Evolutionary conservation across 2,888 invertebrate species (phyloP).

Genomic region (Phytoseiulus persimilis): DNA sequence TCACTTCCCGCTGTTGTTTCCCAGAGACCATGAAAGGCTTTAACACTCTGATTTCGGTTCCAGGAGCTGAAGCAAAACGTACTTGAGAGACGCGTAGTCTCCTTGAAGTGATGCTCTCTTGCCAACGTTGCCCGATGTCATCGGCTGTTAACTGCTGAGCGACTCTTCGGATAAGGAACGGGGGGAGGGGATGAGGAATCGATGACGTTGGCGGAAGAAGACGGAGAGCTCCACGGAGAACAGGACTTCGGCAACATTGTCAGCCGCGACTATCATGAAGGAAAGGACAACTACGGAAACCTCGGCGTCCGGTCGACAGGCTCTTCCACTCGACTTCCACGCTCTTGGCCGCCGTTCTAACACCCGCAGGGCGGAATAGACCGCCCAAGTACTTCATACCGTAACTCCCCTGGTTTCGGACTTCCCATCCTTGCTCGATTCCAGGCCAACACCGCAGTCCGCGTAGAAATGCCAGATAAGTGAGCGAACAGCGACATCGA

Average conservation of each 20-base stretch:
- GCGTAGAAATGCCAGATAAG: not conserved
- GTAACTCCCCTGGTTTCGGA: no score
- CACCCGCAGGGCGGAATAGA: no score
- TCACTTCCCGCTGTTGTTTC: no score
- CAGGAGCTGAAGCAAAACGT: no score
- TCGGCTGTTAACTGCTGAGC: not conserved
- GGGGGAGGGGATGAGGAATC: not conserved
- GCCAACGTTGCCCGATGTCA: not conserved
- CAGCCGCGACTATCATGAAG: not conserved
- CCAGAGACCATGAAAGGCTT: no score
- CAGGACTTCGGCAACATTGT: not conserved
- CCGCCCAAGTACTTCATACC: no score
- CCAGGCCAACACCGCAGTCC: no score
- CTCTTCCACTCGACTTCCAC: not conserved
- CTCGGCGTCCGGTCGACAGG: not conserved
- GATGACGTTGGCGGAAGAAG: not conserved
- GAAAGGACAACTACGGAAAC: not conserved
- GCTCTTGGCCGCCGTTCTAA: not conserved
- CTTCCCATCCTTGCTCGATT: no score
- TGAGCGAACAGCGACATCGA: not conserved
- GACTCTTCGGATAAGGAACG: not conserved
- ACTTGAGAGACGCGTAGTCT: no score
- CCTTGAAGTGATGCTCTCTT: not conserved
- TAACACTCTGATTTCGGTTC: no score
- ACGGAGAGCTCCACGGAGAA: not conserved